These are phyloP conservation scores for Pipa parva DNA, from an alignment of 2,113 vertebrate genomes.

Conservation along the genomic window DNA sequence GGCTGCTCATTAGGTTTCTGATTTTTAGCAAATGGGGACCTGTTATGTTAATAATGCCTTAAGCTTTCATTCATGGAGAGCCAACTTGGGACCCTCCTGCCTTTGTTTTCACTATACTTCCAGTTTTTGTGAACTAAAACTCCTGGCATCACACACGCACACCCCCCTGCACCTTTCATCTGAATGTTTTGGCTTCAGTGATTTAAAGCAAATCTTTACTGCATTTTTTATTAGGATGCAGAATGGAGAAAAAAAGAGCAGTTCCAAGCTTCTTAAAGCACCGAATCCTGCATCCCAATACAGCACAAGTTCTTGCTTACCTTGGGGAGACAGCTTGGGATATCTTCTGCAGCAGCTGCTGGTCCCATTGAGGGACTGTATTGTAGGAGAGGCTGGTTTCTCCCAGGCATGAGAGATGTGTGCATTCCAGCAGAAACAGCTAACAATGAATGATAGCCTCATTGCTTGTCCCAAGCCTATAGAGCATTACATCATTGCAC, in stretches of 20 bases:
- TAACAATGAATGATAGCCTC: conserved; percentile 87
- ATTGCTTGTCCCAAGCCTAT: conserved; percentile 75
- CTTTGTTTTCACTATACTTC: too few species aligned
- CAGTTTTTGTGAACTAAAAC: not conserved
- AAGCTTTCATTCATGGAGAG: not conserved
- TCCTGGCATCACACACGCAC: not conserved
- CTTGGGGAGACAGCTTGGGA: conserved; percentile 48
- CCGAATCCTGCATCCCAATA: not conserved
- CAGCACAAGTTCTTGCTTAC: conserved; percentile 51
- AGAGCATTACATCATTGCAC: conserved; percentile 91
- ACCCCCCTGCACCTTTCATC: not conserved
- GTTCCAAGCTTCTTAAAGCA: not conserved
- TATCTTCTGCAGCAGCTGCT: conserved; percentile 41
- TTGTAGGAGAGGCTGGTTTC: conserved; percentile 46
- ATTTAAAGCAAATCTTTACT: not conserved
- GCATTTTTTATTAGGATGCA: not conserved
- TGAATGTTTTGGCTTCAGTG: not conserved
- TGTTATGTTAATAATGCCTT: too few species aligned
- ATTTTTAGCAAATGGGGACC: too few species aligned
- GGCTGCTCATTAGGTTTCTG: too few species aligned
- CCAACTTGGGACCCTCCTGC: too few species aligned
- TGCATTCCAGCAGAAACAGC: conserved; percentile 79
- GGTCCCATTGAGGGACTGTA: conserved; percentile 48
- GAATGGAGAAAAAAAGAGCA: too few species aligned
- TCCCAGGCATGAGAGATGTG: conserved; percentile 64